phyloP scores from a whole-genome alignment of 2,888 invertebrate species.

The Congeria kusceri region DNA sequence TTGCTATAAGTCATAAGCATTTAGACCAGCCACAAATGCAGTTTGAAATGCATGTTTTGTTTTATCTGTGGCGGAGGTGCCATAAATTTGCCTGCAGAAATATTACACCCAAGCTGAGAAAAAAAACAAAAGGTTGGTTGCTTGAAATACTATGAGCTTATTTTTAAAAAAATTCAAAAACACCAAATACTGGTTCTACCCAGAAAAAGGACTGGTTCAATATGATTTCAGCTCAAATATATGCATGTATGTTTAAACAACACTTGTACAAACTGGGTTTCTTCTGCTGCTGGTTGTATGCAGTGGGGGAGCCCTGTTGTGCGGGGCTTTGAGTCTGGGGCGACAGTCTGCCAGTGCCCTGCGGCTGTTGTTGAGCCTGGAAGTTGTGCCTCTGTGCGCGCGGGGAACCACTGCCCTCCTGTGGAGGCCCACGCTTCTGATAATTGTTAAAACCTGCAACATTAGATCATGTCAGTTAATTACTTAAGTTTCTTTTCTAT shows the following conservation, averaged over 20 bases:
- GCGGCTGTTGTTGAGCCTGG: constrained; percentile 63
- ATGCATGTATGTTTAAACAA: not conserved
- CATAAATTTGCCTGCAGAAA: too few species aligned
- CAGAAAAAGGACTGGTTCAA: too few species aligned
- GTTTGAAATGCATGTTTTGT: not conserved
- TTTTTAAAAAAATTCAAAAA: too few species aligned
- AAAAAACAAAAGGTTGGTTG: not conserved
- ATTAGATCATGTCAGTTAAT: not conserved
- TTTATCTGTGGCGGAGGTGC: not conserved
- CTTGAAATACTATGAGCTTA: too few species aligned
- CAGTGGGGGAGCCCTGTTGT: constrained; percentile 61
- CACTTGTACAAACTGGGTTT: constrained; percentile 63
- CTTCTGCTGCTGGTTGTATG: constrained; percentile 68
- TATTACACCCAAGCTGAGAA: not conserved
- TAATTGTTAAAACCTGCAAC: constrained; percentile 69
- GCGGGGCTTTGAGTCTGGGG: constrained; percentile 67
- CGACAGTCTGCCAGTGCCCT: constrained; percentile 66
- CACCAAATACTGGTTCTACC: too few species aligned
- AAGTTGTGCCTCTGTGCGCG: constrained; percentile 69
- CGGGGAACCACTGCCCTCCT: constrained; percentile 59
- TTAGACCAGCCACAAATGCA: too few species aligned
- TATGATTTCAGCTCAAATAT: too few species aligned
- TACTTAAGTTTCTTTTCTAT: too few species aligned
- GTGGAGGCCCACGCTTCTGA: constrained; percentile 46
- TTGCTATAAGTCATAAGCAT: too few species aligned